Conservation (phyloP, 2,888 invertebrate species). For the Nomada flava region DNA sequence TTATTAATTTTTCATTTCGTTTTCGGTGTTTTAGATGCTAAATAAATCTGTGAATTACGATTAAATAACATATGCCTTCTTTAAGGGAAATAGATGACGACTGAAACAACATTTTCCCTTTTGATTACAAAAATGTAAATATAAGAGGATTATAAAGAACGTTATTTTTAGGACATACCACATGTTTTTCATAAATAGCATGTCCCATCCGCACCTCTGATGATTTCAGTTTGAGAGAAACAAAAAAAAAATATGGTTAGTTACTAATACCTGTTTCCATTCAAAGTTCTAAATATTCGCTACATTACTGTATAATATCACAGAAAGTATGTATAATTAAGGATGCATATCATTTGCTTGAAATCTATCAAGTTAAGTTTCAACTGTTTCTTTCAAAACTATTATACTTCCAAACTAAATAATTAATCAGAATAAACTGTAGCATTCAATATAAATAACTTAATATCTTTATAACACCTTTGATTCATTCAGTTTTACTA, state of each 20-base stretch:
- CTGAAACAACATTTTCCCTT: constrained; percentile 11
- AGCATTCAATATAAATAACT: neutral
- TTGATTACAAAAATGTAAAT: constrained; percentile 17
- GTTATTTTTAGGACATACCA: constrained; percentile 68
- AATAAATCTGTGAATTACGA: neutral
- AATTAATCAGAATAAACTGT: neutral
- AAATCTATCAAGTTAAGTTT: constrained; percentile 2
- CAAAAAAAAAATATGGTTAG: constrained; percentile 71
- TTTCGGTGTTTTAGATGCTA: neutral
- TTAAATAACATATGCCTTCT: neutral
- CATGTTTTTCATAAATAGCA: constrained; percentile 65
- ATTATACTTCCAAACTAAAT: neutral
- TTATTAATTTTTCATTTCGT: neutral
- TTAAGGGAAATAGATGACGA: neutral
- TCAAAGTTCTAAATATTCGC: constrained; percentile 17
- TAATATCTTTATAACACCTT: neutral
- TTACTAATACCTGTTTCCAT: constrained; percentile 42
- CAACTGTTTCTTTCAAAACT: neutral
- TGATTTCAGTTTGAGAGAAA: constrained; percentile 61
- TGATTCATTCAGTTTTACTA: constrained; percentile 7
- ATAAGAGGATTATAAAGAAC: constrained; percentile 45
- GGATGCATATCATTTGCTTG: constrained; percentile 10
- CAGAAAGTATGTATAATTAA: constrained; percentile 31
- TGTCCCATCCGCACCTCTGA: constrained; percentile 49
- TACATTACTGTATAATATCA: constrained; percentile 17